A percentile compares a stretch with the other conserved stretches of the same genome.
Evolutionary conservation across 1,140 invertebrate genomes (phyloP).

Genomic region (Drosophila equinoxialis): DNA sequence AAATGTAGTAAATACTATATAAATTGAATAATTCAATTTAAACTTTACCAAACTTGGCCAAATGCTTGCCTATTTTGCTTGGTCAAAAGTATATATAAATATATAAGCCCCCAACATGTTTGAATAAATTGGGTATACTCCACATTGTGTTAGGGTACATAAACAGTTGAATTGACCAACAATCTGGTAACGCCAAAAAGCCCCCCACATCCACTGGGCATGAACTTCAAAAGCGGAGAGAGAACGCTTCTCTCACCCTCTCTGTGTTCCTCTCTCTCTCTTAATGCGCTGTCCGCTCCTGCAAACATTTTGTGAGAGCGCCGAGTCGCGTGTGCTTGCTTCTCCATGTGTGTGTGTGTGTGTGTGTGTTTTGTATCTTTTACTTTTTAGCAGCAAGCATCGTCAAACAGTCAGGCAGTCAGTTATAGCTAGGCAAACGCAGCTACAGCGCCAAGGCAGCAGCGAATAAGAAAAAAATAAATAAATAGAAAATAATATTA

Average conservation of each 20-base stretch:
- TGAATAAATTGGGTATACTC: background rate
- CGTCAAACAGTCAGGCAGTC: slow-evolving; percentile 43
- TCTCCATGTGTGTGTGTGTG: background rate
- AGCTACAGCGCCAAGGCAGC: slow-evolving; percentile 49
- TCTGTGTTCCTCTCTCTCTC: slow-evolving; percentile 17
- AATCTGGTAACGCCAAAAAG: slow-evolving; percentile 54
- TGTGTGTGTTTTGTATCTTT: slow-evolving; percentile 72
- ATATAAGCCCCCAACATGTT: no score
- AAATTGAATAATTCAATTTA: no score
- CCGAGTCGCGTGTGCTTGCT: background rate
- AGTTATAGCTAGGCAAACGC: slow-evolving; percentile 70
- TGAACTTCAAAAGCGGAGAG: slow-evolving; percentile 60
- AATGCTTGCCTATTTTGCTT: no score
- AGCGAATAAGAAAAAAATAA: slow-evolving; percentile 15
- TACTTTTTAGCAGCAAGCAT: slow-evolving; percentile 79
- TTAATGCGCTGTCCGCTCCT: slow-evolving; percentile 49
- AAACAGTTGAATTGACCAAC: background rate
- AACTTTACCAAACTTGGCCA: no score
- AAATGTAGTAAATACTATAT: no score
- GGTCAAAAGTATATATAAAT: no score
- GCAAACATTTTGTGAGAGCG: slow-evolving; percentile 63
- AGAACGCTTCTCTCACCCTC: background rate
- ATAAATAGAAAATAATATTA: slow-evolving; percentile 10
- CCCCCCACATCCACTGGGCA: slow-evolving; percentile 8
- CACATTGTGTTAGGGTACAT: background rate